phyloP scores from a whole-genome alignment of 1,140 invertebrate genomes.

The Mizuhopecten yessoensis region DNA sequence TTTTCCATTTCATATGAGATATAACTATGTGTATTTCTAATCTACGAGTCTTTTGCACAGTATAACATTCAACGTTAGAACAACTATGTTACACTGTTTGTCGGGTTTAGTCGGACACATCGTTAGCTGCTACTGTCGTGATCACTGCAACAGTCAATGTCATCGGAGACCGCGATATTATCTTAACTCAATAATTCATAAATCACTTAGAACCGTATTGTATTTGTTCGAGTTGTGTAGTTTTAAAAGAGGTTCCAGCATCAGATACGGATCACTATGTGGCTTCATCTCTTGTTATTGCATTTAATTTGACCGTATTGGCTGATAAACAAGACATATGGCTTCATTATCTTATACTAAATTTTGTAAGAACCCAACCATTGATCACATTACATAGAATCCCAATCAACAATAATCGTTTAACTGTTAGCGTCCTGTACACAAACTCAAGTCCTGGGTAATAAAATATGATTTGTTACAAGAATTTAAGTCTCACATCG shows the following conservation, averaged over 20 bases:
- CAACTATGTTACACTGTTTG: no score
- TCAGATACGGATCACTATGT: background rate
- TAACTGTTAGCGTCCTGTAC: background rate
- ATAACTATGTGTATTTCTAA: no score
- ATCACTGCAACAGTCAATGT: background rate
- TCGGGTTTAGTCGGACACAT: no score
- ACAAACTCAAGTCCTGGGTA: background rate
- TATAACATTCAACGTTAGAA: background rate
- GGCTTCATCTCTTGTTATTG: background rate
- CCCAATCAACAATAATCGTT: conserved; percentile 26
- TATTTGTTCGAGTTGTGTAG: conserved; percentile 15
- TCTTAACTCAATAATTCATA: conserved; percentile 39
- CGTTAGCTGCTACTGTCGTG: background rate
- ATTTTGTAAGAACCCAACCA: conserved; percentile 23
- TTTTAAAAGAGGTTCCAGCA: background rate
- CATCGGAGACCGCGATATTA: background rate
- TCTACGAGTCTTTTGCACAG: no score
- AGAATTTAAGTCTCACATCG: background rate
- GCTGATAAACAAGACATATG: conserved; percentile 7
- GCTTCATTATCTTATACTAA: conserved; percentile 26
- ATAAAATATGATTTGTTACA: conserved; percentile 27
- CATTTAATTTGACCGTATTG: background rate
- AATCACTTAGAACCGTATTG: conserved; percentile 26
- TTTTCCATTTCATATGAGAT: no score
- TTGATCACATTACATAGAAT: background rate